Evolutionary conservation across 2,888 invertebrate genomes (phyloP).

Genomic region (Drosophila phalerata): DNA sequence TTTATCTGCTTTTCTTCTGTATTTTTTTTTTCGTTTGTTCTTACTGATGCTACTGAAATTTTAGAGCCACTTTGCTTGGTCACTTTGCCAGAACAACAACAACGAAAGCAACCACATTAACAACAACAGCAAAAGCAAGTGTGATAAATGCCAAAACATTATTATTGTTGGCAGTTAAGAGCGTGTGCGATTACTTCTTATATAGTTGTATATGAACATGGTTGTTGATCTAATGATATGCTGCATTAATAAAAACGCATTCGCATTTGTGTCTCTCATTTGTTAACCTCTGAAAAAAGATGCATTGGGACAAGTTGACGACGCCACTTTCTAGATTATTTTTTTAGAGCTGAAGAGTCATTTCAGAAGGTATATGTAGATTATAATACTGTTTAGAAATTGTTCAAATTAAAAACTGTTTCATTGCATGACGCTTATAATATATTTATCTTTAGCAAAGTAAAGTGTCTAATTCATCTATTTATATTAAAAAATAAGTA

Average conservation of each 20-base stretch:
- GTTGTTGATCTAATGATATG: slow-evolving; percentile 70
- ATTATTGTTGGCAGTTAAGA: slow-evolving; percentile 65
- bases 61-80: slow-evolving; percentile 77
- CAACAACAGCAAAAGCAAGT: slow-evolving; percentile 45
- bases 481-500: too few species aligned
- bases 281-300: slow-evolving; percentile 28
- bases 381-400: too few species aligned
- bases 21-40: slow-evolving; percentile 22
- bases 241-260: slow-evolving; percentile 72
- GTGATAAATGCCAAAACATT: slow-evolving; percentile 73
- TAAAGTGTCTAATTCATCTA: too few species aligned
- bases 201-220: slow-evolving; percentile 30
- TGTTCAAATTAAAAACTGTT: neutral
- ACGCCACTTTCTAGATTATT: neutral
- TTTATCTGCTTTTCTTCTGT: slow-evolving; percentile 62
- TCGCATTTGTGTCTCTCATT: slow-evolving; percentile 61
- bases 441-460: too few species aligned
- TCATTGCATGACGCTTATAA: neutral
- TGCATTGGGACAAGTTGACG: neutral
- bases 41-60: slow-evolving; percentile 67
- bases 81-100: slow-evolving; percentile 56
- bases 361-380: neutral
- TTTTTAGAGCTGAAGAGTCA: too few species aligned
- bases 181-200: slow-evolving; percentile 44
- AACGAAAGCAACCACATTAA: slow-evolving; percentile 20